Base-by-base conservation (phyloP, 2,888 invertebrate species). In the Cantharis lateralis region DNA sequence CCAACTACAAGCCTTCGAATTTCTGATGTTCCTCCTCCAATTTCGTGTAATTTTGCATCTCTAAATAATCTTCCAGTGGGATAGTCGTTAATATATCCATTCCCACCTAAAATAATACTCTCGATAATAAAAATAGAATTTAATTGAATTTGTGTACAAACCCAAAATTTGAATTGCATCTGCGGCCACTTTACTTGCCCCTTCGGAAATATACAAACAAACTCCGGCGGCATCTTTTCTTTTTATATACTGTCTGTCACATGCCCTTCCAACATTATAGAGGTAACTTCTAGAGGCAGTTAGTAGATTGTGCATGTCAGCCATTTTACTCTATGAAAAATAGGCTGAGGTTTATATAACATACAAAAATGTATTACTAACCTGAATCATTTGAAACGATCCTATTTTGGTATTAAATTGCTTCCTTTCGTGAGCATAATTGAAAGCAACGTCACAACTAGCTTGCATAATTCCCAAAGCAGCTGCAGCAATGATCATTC, bases 31-130 rank as follows among this genome's bases (percentile, higher is more conserved):
- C 99, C 99, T 20, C 97, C 99, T 11, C 99, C 99, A 81, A 99
- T 99, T 91, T 99, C 99, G 86, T 98, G 99, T 4, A 99, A 89
- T 88, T 99, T 99, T 0, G 99, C 98, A 89, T 99, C 99, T 80
- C 99, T 90, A 76, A 99, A 88, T 74, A 96, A 90, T 84, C 99
- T 91, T 68, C 99, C 99, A 11, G 97, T 95, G n/a, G 98, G 95
- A 88, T 98, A 98, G 85, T 99, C 99, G 87, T 99, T 99, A 80
- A 98, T 98, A 87, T 95, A 99, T 24, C 99, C 99, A 89, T 99
- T 99, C 32, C 99, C 99, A 83, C 99, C 99, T 95, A 87, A 18
- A 66, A 66, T n/a, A n/a, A n/a, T n/a, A n/a, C n/a, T n/a, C n/a
- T n/a, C n/a, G n/a, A n/a, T n/a, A n/a, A n/a, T n/a, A n/a, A n/a